phyloP scores from a whole-genome alignment of 2,113 vertebrate genomes.

The Alectura lathami region DNA sequence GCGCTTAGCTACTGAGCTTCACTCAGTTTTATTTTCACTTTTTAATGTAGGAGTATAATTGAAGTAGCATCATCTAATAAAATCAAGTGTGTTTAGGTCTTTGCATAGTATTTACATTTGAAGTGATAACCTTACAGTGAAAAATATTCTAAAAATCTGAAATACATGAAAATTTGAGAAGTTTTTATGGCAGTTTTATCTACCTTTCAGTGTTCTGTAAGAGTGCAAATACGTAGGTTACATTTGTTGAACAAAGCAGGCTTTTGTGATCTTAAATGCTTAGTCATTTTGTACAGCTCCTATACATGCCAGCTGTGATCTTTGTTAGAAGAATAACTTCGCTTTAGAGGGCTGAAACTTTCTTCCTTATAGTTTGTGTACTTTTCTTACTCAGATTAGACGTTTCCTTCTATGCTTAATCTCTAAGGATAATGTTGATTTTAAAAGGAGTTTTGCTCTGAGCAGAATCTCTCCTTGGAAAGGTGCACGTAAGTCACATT shows the following conservation, averaged over 20 bases:
- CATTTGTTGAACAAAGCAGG: background rate
- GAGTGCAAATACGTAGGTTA: background rate
- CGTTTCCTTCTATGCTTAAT: background rate
- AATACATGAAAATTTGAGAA: background rate
- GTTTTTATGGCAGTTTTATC: background rate
- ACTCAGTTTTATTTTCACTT: background rate
- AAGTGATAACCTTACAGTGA: background rate
- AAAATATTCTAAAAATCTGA: background rate
- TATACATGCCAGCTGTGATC: background rate
- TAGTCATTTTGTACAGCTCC: background rate
- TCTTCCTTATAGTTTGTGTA: conserved; percentile 19
- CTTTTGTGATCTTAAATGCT: conserved; percentile 1
- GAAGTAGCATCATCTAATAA: background rate
- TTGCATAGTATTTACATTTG: background rate
- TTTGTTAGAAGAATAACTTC: background rate
- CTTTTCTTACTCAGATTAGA: background rate
- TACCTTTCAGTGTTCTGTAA: background rate
- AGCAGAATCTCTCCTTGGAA: background rate
- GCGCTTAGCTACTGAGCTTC: background rate
- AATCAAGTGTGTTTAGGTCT: background rate
- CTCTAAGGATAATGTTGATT: conserved; percentile 13
- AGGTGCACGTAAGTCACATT: background rate
- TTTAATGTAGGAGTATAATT: background rate
- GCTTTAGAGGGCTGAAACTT: background rate
- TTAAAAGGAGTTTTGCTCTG: conserved; percentile 7